Evolutionary conservation across 2,113 vertebrate genomes (phyloP), one percentile per base, ranked within the genome.

Genomic region (Noctilio leporinus): DNA sequence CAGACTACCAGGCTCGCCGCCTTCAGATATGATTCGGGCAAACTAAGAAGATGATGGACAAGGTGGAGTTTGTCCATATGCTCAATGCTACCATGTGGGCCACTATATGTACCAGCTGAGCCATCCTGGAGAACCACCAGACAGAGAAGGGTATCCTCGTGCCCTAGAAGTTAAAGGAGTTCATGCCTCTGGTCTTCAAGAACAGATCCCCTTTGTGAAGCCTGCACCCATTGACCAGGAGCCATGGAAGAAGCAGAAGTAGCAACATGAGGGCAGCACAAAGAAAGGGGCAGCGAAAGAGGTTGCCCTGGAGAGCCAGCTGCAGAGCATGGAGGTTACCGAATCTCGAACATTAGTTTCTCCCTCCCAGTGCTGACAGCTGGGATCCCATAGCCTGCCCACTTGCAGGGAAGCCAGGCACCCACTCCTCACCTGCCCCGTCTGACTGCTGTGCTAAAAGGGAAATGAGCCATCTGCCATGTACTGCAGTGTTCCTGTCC

Each of bases 21-120:
- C 98, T 99, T 57, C 99, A 99, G 65, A 99, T 99, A 97, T 99
- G 99, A 97, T 99, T 99, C 0, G 99, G 99, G 7, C 99, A 99
- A 98, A 99, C 99, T 84, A 99, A 99, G 97, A 99, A 99, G 98
- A 99, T 99, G 99, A 99, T 99, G 99, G 99, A 99, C 98, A 99
- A 99, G 98, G 99, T 99, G 19, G 99, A 99, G 72, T 99, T 98
- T 94, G 99, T 99, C 62, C 99, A 99, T 97, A 99, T 99, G 99
- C 98, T 99, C 40, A 99, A 99, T 3, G 99, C 99, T 30, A 99
- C 99, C 11, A 99, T 99, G 99, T 99, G 99, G 0, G 99, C 99
- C 89, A 99, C 99, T 10, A 99, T 99, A 0, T 99, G 99, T 0
- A 99, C 99, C 69, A 99, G 99, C 96, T 99, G 99, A 0, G 99